phyloP scores from a whole-genome alignment of 2,113 vertebrate species.

The Phalacrocorax carbo region DNA sequence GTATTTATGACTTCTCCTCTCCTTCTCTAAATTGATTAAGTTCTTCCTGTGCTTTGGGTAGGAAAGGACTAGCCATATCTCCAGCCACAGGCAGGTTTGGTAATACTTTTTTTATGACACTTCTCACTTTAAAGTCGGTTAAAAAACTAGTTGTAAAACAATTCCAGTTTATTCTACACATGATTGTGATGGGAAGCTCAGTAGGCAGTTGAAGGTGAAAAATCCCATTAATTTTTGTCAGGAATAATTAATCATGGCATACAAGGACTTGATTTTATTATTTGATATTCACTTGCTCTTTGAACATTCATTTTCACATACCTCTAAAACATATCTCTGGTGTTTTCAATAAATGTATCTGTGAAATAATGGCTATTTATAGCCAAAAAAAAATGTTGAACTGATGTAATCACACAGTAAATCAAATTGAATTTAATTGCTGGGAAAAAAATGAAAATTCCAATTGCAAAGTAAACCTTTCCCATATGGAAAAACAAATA shows the following conservation, averaged over 20 bases:
- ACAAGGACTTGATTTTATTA: background rate
- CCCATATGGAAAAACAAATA: background rate
- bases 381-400: background rate
- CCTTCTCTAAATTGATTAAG: background rate
- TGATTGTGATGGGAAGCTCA: background rate
- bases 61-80: background rate
- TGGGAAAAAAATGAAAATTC: background rate
- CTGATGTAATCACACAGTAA: background rate
- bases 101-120: background rate
- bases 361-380: background rate
- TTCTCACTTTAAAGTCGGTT: background rate
- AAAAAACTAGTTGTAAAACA: background rate
- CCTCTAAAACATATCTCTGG: background rate
- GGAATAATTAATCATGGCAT: background rate
- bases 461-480: background rate
- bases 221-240: background rate
- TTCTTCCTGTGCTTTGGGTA: background rate
- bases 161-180: background rate
- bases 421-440: background rate
- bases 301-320: background rate
- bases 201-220: background rate
- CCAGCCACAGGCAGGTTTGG: background rate
- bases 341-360: background rate
- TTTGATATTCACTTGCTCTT: background rate
- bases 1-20: background rate